These are phyloP conservation scores for Polydrusus pterygomalis DNA, from an alignment of 2,888 invertebrate species.

Conservation along the genomic window DNA sequence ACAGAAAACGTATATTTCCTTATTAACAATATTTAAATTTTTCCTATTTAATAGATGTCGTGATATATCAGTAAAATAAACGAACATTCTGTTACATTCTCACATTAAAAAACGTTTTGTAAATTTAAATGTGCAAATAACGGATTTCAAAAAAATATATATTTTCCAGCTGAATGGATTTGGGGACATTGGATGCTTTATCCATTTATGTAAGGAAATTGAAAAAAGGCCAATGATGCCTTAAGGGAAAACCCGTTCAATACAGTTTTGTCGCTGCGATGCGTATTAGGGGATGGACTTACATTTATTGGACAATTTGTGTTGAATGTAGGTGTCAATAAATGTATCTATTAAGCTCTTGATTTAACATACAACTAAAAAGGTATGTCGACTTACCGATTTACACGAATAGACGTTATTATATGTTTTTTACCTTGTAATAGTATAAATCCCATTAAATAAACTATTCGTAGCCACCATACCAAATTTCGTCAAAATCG, in stretches of 20 bases:
- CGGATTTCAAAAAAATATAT: slow-evolving; percentile 3
- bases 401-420: no score
- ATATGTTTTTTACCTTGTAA: no score
- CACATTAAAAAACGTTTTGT: slow-evolving; percentile 2
- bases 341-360: not conserved
- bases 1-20: no score
- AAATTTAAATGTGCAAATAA: slow-evolving; percentile 16
- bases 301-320: slow-evolving; percentile 29
- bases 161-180: slow-evolving; percentile 14
- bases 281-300: slow-evolving; percentile 21
- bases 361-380: not conserved
- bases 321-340: not conserved
- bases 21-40: no score
- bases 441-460: no score
- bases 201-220: slow-evolving; percentile 38
- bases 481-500: no score
- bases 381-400: no score
- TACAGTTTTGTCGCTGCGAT: slow-evolving; percentile 19
- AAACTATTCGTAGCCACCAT: no score
- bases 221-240: slow-evolving; percentile 38
- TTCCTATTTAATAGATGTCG: no score
- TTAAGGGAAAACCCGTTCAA: slow-evolving; percentile 30
- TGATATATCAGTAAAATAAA: no score
- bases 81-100: not conserved
- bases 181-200: slow-evolving; percentile 28